Conservation (phyloP, 2,113 vertebrate genomes). For the Lagopus muta region DNA sequence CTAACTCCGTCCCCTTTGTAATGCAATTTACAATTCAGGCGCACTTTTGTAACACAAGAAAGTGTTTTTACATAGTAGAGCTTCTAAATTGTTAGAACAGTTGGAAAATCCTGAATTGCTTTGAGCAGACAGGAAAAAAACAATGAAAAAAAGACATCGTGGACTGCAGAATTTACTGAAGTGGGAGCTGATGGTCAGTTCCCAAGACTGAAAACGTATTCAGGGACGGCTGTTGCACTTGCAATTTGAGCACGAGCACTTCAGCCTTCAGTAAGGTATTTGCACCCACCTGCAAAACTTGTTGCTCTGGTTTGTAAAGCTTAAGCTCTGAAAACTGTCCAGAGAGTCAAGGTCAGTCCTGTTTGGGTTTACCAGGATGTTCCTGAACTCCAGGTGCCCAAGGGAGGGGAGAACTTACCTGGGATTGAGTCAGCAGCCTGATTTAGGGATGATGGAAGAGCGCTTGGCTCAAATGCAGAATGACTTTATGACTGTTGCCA, state of each 20-base stretch:
- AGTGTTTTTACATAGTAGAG: conserved; percentile 30
- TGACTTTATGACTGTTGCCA: neutral
- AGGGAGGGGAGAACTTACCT: neutral
- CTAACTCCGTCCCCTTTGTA: conserved; percentile 29
- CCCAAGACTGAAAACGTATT: neutral
- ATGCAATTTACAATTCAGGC: conserved; percentile 38
- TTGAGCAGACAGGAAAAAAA: neutral
- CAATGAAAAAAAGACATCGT: neutral
- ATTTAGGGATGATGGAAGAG: neutral
- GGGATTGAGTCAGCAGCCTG: neutral
- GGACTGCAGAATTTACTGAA: neutral
- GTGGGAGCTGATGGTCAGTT: neutral
- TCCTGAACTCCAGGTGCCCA: neutral
- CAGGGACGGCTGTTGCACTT: neutral
- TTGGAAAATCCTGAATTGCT: conserved; percentile 40
- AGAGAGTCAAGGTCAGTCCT: neutral
- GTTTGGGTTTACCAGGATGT: neutral
- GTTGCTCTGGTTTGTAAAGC: neutral
- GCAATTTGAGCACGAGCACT: neutral
- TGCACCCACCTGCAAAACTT: neutral
- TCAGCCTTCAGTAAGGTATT: neutral
- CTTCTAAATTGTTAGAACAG: conserved; percentile 32
- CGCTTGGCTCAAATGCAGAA: neutral
- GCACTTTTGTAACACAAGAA: conserved; percentile 21
- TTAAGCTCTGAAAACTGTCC: neutral